phyloP scores from a whole-genome alignment of 2,888 invertebrate species.

The Deilephila porcellus region DNA sequence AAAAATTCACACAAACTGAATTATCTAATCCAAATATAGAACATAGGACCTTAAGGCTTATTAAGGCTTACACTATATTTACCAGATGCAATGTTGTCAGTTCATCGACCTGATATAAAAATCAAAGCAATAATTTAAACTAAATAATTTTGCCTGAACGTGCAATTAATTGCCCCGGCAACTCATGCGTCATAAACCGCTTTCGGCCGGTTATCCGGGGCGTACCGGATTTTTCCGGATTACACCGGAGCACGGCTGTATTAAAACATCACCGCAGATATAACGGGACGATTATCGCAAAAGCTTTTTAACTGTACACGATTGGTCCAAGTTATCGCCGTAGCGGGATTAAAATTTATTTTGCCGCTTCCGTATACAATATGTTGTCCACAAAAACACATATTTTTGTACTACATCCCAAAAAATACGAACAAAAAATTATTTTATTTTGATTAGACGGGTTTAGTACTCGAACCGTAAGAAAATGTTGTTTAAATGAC shows the following conservation, averaged over 20 bases:
- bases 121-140: not conserved
- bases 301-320: slow-evolving; percentile 54
- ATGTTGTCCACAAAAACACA: no score
- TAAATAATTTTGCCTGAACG: slow-evolving; percentile 1
- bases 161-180: not conserved
- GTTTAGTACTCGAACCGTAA: no score
- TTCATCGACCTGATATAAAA: not conserved
- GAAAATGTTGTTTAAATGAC: no score
- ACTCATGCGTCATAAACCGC: slow-evolving; percentile 18
- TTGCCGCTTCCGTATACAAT: not conserved
- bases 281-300: slow-evolving; percentile 52
- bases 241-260: slow-evolving; percentile 38
- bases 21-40: no score
- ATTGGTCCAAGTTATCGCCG: slow-evolving; percentile 35
- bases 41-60: no score
- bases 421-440: no score
- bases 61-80: no score
- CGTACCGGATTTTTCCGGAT: slow-evolving; percentile 23
- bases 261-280: slow-evolving; percentile 53
- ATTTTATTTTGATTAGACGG: no score
- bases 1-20: no score
- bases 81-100: no score
- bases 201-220: slow-evolving; percentile 9
- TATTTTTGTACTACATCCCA: no score
- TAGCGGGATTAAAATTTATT: not conserved